phyloP scores from a whole-genome alignment of 2,888 invertebrate species.

The Ochropleura leucogaster region DNA sequence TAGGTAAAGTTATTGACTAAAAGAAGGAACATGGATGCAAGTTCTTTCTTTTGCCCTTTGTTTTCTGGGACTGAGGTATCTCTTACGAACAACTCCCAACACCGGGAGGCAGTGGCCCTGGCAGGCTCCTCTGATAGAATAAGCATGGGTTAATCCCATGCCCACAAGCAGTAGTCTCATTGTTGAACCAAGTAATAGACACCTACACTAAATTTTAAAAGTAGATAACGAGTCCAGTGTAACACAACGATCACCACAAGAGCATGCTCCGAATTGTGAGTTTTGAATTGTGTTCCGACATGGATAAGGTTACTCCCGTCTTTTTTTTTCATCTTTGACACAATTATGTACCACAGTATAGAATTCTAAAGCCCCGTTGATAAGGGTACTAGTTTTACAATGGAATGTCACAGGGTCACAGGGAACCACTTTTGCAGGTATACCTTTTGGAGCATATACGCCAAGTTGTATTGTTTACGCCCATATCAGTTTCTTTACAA shows the following conservation, averaged over 20 bases:
- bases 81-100: too few species aligned
- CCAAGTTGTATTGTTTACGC: neutral
- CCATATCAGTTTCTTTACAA: neutral
- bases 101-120: too few species aligned
- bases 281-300: constrained; percentile 18
- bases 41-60: too few species aligned
- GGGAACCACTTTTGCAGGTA: neutral
- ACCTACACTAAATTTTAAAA: neutral
- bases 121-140: neutral
- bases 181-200: neutral
- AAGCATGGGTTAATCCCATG: neutral
- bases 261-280: neutral
- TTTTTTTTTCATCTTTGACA: neutral
- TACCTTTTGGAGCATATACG: neutral
- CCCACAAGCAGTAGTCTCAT: neutral
- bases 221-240: neutral
- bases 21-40: too few species aligned
- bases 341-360: neutral
- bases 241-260: neutral
- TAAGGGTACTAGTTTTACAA: neutral
- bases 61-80: too few species aligned
- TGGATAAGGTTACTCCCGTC: neutral
- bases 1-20: too few species aligned
- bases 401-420: neutral
- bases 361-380: neutral